These are phyloP conservation scores for Drosophila lacertosa DNA, from an alignment of 1,140 invertebrate genomes.

Conservation along the genomic window DNA sequence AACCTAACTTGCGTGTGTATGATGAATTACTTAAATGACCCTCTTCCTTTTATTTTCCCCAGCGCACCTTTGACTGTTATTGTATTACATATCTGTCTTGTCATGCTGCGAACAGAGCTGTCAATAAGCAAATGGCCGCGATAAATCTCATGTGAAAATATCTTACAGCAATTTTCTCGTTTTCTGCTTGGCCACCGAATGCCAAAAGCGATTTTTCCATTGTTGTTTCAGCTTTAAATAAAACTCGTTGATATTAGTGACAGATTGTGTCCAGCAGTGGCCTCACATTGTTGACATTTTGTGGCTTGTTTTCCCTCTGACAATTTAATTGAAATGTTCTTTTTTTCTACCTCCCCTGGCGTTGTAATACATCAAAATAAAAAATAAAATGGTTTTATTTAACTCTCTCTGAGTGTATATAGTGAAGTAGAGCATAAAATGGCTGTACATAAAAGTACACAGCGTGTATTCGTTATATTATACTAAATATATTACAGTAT, in stretches of 20 bases:
- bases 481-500: background rate
- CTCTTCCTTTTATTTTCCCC: slow-evolving; percentile 15
- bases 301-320: slow-evolving; percentile 26
- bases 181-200: background rate
- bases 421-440: slow-evolving; percentile 3
- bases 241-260: slow-evolving; percentile 45
- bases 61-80: slow-evolving; percentile 22
- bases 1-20: slow-evolving; percentile 50
- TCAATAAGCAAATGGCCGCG: slow-evolving; percentile 74
- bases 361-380: slow-evolving; percentile 3
- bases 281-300: slow-evolving; percentile 62
- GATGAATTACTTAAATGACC: slow-evolving; percentile 69
- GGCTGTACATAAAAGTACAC: background rate
- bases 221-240: slow-evolving; percentile 35
- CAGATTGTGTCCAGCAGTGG: slow-evolving; percentile 43
- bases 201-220: slow-evolving; percentile 9
- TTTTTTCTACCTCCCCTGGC: slow-evolving; percentile 18
- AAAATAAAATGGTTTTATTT: slow-evolving; percentile 3
- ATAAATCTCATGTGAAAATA: slow-evolving; percentile 61
- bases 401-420: background rate
- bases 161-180: slow-evolving; percentile 24
- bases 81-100: slow-evolving; percentile 61
- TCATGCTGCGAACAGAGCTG: slow-evolving; percentile 59
- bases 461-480: slow-evolving; percentile 18
- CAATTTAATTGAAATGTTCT: slow-evolving; percentile 62